Percentiles rank a stretch among this genome's conserved stretches.
These are phyloP conservation scores for Lasius fuliginosus DNA, from an alignment of 2,888 invertebrate species.

Conservation along the genomic window DNA sequence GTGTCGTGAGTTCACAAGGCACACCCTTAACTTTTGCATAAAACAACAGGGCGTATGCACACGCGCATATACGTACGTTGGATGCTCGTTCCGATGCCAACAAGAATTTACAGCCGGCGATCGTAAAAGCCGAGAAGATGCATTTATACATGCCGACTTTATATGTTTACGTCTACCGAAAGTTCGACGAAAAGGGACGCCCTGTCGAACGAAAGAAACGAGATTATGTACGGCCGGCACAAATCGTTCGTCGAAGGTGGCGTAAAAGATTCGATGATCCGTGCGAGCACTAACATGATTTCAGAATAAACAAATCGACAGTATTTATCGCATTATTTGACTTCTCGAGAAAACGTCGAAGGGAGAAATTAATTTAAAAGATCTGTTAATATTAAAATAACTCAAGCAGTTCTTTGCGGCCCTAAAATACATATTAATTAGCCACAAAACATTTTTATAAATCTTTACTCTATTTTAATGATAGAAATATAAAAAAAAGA, in stretches of 20 bases:
- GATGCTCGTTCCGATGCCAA: conserved; percentile 70
- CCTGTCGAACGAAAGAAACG: conserved; percentile 72
- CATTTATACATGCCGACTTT: conserved; percentile 74
- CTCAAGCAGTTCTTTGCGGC: not conserved
- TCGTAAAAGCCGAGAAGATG: conserved; percentile 74
- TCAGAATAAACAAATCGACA: not conserved
- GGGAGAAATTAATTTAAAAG: not conserved
- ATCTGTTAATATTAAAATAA: not conserved
- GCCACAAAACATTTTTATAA: not conserved
- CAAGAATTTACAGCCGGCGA: conserved; percentile 73
- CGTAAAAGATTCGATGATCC: conserved; percentile 31
- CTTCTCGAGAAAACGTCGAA: not conserved
- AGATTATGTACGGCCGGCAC: conserved; percentile 61
- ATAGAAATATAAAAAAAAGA: not conserved
- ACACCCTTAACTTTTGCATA: conserved; percentile 59
- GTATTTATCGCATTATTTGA: not conserved
- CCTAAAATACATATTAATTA: not conserved
- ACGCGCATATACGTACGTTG: conserved; percentile 54
- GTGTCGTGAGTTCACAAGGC: conserved; percentile 28
- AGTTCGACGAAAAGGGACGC: conserved; percentile 67
- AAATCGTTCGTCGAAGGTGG: conserved; percentile 14
- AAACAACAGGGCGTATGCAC: conserved; percentile 62
- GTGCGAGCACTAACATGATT: conserved; percentile 29
- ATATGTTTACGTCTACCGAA: conserved; percentile 73
- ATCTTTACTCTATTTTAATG: not conserved